These are phyloP conservation scores for Corythoichthys haematopterus DNA, from an alignment of 2,113 vertebrate genomes.

Conservation along the genomic window DNA sequence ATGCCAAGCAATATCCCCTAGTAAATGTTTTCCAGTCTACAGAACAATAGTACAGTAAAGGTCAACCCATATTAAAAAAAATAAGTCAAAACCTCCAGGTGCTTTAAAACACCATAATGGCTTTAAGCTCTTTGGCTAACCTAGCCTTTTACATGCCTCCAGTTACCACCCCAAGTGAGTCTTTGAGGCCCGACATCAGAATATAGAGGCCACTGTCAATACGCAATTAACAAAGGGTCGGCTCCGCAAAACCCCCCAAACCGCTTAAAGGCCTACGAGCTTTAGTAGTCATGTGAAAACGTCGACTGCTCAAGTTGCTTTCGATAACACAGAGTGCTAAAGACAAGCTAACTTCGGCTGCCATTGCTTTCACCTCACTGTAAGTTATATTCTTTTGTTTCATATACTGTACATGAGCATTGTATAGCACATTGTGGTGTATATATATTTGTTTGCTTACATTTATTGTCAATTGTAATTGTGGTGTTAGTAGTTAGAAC, in stretches of 20 bases:
- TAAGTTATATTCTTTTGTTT: no score
- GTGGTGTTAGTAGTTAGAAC: no score
- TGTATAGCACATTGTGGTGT: no score
- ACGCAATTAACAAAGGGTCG: constrained; percentile 65
- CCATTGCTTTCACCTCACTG: no score
- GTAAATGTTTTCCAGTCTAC: neutral
- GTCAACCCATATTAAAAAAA: constrained; percentile 24
- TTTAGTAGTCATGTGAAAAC: no score
- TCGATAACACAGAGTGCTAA: no score
- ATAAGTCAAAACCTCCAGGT: constrained; percentile 5
- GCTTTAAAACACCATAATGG: constrained; percentile 34
- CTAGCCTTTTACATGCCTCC: constrained; percentile 30
- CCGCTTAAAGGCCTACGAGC: constrained; percentile 34
- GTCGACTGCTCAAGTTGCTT: no score
- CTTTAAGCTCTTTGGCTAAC: constrained; percentile 39
- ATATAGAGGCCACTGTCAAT: constrained; percentile 58
- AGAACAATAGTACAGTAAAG: neutral
- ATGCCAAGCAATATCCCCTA: neutral
- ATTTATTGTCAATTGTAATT: no score
- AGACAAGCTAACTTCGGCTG: no score
- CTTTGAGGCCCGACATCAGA: constrained; percentile 49
- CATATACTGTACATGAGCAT: no score
- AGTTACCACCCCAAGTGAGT: constrained; percentile 26
- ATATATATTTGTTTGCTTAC: no score
- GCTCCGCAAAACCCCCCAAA: constrained; percentile 35